These are phyloP conservation scores for Drosophila biarmipes DNA, from an alignment of 1,140 invertebrate species.

Conservation along the genomic window DNA sequence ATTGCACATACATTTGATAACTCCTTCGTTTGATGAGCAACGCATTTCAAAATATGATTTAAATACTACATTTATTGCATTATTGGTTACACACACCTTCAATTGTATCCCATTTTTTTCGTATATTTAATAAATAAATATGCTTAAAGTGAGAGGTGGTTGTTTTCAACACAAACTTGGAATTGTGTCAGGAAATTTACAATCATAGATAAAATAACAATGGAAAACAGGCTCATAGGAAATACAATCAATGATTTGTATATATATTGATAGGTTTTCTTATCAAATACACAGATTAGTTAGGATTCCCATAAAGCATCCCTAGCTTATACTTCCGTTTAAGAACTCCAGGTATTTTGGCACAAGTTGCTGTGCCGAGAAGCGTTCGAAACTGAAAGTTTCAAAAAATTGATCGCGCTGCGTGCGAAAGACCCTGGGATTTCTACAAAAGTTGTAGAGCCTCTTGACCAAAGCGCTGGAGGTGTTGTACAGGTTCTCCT, in stretches of 20 bases:
- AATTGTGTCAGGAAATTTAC: too few relatives aligned
- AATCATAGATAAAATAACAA: too few relatives aligned
- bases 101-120: slow-evolving; percentile 3
- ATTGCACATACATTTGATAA: neutral
- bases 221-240: too few relatives aligned
- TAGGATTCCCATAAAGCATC: neutral
- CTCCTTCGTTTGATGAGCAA: neutral
- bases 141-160: neutral
- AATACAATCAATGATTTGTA: too few relatives aligned
- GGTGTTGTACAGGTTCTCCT: slow-evolving; percentile 87
- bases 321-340: neutral
- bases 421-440: slow-evolving; percentile 77
- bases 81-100: neutral
- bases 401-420: slow-evolving; percentile 80
- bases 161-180: neutral
- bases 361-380: slow-evolving; percentile 71
- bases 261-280: too few relatives aligned
- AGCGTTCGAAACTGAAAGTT: slow-evolving; percentile 73
- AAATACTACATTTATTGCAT: neutral
- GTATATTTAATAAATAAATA: slow-evolving; percentile 9
- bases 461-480: slow-evolving; percentile 86
- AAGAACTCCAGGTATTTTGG: slow-evolving; percentile 72
- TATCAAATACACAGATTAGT: too few relatives aligned
- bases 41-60: slow-evolving; percentile 4
- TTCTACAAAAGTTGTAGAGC: slow-evolving; percentile 85